Evolutionary conservation across 2,888 invertebrate genomes (phyloP), one percentile per base, ranked within the genome.

Genomic region (Mamestra brassicae): DNA sequence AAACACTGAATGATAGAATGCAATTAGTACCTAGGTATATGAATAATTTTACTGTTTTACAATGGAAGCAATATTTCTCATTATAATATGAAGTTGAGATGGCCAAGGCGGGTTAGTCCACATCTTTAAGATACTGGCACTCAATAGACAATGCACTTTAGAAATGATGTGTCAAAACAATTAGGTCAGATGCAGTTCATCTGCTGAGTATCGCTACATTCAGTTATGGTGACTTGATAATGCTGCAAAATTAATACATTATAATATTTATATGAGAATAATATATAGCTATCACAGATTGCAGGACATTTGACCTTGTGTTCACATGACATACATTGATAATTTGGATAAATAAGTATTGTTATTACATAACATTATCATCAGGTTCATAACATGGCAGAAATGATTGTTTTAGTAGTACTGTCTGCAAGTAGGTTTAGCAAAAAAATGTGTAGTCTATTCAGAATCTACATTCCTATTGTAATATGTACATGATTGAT

Each of bases 61-160:
- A 78, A 82, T 78, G 74, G 74, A 66, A 69, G 73, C 52, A 77
- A 80, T 60, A 61, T 57, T 77, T 57, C 76, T 80, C 70, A 82
- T 78, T 78, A 64, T 74, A 82, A 71, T 78, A 74, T 74, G 67
- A 77, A 83, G 57, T 57, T 5, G 4, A 80, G 70, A 76, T 80
- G 42, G 45, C 61, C 76, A 75, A 71, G 68, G 70, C 5, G 10
- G 10, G 55, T 64, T 73, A 45, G 42, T 78, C 58, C 8, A 7
- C 50, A 26, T 82, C 66, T 71, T 42, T 50, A 54, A 70, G 50
- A 78, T 42, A 69, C 54, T 67, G 26, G 34, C 34, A 52, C 61
- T 78, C 34, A 55, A 71, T 62, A 78, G 45, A 78, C 61, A 65
- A 78, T 64, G 26, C 17, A 61, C 60, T 73, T 38, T 54, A 80